Evolutionary conservation across 2,113 vertebrate species (phyloP).

Genomic region (human): DNA sequence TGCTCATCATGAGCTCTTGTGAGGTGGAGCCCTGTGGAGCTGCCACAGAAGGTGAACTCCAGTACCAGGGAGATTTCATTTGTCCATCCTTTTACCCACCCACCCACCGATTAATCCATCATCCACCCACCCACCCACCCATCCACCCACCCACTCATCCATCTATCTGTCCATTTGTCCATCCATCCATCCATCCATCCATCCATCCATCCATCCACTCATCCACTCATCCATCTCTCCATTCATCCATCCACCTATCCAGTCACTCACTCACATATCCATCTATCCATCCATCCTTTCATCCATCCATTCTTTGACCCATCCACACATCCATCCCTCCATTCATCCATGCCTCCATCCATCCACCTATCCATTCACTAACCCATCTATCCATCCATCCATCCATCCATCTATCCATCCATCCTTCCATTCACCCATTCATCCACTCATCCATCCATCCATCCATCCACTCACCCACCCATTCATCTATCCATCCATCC

Average conservation of each 20-base stretch:
- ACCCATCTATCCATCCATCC: too few species aligned
- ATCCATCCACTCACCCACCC: too few species aligned
- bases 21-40: neutral
- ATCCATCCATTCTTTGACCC: fast-evolving
- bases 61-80: neutral
- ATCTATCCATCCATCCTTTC: neutral
- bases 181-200: too few species aligned
- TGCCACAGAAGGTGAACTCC: neutral
- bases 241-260: too few species aligned
- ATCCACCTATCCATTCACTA: too few species aligned
- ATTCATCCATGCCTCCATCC: neutral
- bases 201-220: too few species aligned
- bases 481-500: neutral
- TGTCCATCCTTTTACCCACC: neutral
- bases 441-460: fast-evolving
- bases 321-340: neutral
- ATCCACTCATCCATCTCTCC: too few species aligned
- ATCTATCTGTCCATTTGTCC: too few species aligned
- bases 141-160: too few species aligned
- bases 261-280: too few species aligned
- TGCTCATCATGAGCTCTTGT: fast-evolving
- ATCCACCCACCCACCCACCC: too few species aligned
- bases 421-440: neutral
- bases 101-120: neutral
- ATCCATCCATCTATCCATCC: neutral